Conservation (phyloP, 2,113 vertebrate species). For the Python bivittatus region DNA sequence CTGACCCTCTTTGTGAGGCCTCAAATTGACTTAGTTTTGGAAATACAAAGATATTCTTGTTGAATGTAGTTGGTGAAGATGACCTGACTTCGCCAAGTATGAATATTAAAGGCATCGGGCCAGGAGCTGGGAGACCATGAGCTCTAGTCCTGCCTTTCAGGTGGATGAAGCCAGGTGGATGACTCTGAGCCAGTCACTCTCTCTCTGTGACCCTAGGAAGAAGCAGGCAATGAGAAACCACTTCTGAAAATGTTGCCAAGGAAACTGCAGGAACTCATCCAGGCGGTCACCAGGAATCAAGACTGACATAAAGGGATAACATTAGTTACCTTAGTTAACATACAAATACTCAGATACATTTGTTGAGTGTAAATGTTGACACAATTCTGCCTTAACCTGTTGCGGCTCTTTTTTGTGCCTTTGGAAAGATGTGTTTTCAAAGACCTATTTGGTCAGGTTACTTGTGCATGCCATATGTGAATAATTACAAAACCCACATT, state of each 20-base stretch:
- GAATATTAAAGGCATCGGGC: neutral
- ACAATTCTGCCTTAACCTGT: neutral
- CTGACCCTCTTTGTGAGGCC: neutral
- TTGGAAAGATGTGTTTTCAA: neutral
- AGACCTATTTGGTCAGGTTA: neutral
- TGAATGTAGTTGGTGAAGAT: neutral
- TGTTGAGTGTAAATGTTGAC: neutral
- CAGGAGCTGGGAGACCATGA: neutral
- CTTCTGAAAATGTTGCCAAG: neutral
- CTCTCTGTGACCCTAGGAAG: neutral
- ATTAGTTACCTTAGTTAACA: neutral
- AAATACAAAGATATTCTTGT: neutral
- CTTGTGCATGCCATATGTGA: neutral
- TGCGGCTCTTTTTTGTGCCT: neutral
- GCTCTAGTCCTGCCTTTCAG: neutral
- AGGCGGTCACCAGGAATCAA: neutral
- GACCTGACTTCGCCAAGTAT: neutral
- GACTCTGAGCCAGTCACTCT: neutral
- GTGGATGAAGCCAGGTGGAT: neutral
- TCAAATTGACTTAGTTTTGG: neutral
- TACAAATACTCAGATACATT: neutral
- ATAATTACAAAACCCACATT: neutral
- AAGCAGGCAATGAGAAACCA: neutral
- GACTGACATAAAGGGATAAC: neutral
- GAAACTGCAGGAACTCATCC: neutral